Evolutionary conservation across 2,113 vertebrate species (phyloP), one percentile per base, ranked within the genome.

Genomic region (Micronycteris hirsuta): DNA sequence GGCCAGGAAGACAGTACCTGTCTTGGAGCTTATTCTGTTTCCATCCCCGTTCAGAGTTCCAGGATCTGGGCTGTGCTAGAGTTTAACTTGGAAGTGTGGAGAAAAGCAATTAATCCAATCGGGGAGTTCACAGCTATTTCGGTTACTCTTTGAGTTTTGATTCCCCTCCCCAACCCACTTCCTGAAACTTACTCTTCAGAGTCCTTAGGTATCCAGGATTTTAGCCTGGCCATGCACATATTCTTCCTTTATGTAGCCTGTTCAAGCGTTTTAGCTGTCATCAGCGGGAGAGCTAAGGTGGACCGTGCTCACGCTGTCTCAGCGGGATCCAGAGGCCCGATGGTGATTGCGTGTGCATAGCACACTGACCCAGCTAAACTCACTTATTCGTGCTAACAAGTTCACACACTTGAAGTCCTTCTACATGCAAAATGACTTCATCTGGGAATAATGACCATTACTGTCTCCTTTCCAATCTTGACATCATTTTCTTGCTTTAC

Each of bases 281-380:
- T 28, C 41, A 20, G 16, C 4, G n/a, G 41, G 56, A 81, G 20
- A 81, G 56, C 41, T 2, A 13, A 54, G 65, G 20, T 24, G 36
- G 38, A 0, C 3, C 26, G 5, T 5, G 4, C 8, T 43, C 19
- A 22, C 19, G 2, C 22, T 2, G 5, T 43, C 45, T 28, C 26
- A 15, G 36, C 49, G 8, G n/a, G 58, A 68, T 43, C 71, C 8
- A 4, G 61, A 67, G 84, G 77, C 16, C 73, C 80, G 12, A 4
- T 9, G 7, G 31, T 12, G 8, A 31, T 6, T 28, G 43, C 31
- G 15, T 6, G 82, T n/a, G 12, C 4, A 81, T n/a, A 41, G 13
- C 4, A 31, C 1, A 16, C n/a, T 11, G 22, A 76, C 61, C 43
- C 58, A 16, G 31, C 14, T 56, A 92, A 67, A 38, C 47, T 33